These are phyloP conservation scores for Lipotes vexillifer DNA, from an alignment of 2,113 vertebrate genomes.

Conservation along the genomic window DNA sequence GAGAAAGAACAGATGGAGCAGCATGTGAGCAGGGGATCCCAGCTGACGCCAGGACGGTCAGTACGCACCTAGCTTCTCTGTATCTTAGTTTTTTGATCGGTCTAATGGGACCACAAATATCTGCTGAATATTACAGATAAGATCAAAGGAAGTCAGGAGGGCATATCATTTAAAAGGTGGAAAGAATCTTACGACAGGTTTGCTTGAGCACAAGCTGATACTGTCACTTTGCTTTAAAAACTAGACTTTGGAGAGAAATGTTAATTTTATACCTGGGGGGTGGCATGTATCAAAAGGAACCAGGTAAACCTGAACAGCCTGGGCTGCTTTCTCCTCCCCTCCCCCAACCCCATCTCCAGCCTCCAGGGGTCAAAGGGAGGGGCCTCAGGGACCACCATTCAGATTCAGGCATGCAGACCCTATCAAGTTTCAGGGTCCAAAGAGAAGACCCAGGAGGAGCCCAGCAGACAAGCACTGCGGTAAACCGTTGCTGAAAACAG, in stretches of 20 bases:
- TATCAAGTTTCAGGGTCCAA: constrained; percentile 53
- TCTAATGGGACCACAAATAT: neutral
- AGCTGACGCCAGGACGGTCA: neutral
- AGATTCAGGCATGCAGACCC: constrained; percentile 59
- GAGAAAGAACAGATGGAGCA: neutral
- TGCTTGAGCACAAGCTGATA: neutral
- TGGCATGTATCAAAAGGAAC: neutral
- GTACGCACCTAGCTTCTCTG: neutral
- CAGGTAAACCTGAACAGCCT: neutral
- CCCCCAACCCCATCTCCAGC: neutral
- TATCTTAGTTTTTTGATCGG: neutral
- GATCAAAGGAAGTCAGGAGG: neutral
- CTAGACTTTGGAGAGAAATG: neutral
- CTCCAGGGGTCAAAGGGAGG: neutral
- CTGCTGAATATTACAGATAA: neutral
- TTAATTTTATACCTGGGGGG: neutral
- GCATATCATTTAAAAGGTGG: neutral
- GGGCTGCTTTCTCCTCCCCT: neutral
- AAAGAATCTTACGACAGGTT: neutral
- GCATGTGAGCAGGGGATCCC: neutral
- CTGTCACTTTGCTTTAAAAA: constrained; percentile 8
- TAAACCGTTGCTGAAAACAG: neutral
- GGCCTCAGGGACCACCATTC: constrained; percentile 36
- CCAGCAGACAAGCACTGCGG: neutral
- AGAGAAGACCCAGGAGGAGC: neutral